A percentile compares a stretch with the other conserved stretches of the same genome.
Evolutionary conservation across 1,140 invertebrate genomes (phyloP).

Genomic region (Aphelenchoides fujianensis): DNA sequence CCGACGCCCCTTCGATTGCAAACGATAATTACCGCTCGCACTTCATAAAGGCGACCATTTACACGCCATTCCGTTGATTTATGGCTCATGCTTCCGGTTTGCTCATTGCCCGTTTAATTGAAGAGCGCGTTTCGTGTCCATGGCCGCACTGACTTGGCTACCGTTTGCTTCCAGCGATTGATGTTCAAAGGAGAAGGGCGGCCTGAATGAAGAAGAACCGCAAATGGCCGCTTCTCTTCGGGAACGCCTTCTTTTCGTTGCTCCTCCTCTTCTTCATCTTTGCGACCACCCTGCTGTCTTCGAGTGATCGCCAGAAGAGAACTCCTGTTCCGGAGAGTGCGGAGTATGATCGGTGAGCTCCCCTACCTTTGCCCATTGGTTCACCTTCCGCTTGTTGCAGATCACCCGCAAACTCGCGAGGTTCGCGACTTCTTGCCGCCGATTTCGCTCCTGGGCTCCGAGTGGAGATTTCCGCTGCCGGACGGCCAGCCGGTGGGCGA

Average conservation of each 20-base stretch:
- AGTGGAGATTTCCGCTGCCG: neutral
- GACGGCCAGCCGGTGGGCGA: neutral
- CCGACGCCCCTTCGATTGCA: neutral
- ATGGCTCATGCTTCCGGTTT: neutral
- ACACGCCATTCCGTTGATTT: neutral
- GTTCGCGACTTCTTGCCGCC: neutral
- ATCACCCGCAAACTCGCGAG: neutral
- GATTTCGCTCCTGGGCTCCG: neutral
- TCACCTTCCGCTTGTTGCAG: neutral
- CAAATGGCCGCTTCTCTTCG: neutral
- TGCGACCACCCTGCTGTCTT: neutral
- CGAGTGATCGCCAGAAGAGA: neutral
- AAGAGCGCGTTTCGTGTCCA: neutral
- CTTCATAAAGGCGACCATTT: neutral
- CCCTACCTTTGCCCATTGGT: neutral
- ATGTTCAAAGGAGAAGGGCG: too few species aligned
- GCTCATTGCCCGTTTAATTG: neutral
- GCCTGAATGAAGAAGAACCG: neutral
- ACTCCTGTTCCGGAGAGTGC: neutral
- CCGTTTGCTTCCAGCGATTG: neutral
- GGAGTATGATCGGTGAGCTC: neutral
- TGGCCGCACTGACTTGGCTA: neutral
- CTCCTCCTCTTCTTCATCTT: neutral
- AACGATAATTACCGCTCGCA: slow-evolving; percentile 1
- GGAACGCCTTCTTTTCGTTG: neutral